Percentiles rank a stretch among this genome's conserved stretches.
Conservation (phyloP, 37 sponge, comb jelly and placozoan genomes). For the Diacarnus erythraeanus region DNA sequence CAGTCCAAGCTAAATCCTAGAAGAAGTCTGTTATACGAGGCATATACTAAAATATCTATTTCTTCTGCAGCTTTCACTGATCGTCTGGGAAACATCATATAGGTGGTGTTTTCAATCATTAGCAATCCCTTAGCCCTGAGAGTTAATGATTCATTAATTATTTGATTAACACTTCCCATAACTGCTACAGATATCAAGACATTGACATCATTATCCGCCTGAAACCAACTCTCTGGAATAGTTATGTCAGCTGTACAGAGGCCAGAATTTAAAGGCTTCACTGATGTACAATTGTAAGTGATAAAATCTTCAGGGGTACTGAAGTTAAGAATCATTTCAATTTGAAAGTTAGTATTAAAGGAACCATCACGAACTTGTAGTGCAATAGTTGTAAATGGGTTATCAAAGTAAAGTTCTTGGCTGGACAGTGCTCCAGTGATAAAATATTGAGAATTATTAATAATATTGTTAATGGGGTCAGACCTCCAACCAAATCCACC, state of each 20-base stretch:
- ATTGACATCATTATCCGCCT: not conserved
- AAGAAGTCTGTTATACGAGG: conserved; percentile 7
- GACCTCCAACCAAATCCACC: not conserved
- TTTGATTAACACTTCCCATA: not conserved
- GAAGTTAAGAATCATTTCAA: not conserved
- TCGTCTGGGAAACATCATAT: conserved; percentile 10
- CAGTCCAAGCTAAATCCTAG: conserved; percentile 31
- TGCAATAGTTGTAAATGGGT: not conserved
- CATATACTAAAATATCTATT: conserved; percentile 14
- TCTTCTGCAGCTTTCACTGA: conserved; percentile 17
- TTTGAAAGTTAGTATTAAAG: not conserved
- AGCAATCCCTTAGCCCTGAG: not conserved
- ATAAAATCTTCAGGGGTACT: not conserved
- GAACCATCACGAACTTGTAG: conserved; percentile 28
- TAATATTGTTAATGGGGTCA: not conserved
- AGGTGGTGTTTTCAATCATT: not conserved
- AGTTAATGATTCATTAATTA: not conserved
- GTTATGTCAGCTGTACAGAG: not conserved
- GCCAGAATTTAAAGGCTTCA: not conserved
- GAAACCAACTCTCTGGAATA: conserved; percentile 8
- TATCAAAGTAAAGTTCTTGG: conserved; percentile 6
- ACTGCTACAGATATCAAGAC: not conserved
- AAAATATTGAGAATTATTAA: not conserved
- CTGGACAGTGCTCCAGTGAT: not conserved
- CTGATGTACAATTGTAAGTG: not conserved